These are phyloP conservation scores for Calvadosia cruxmelitensis DNA, from an alignment of 30 jellyfish, hydroid and myxozoan genomes.

Conservation along the genomic window DNA sequence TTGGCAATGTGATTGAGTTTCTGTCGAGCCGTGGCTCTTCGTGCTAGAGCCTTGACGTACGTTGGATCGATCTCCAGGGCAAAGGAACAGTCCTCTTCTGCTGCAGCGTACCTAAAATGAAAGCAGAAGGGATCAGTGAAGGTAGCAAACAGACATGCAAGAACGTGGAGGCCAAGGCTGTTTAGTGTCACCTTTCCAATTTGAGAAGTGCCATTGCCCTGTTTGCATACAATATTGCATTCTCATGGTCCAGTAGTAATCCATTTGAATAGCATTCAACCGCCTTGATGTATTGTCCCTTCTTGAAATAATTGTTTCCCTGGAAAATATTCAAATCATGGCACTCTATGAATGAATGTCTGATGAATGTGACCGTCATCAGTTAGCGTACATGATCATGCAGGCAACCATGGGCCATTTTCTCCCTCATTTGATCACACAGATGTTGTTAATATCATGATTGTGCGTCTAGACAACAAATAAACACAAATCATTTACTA, in stretches of 20 bases:
- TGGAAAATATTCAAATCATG: too few species aligned
- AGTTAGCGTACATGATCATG: too few species aligned
- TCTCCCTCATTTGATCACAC: too few species aligned
- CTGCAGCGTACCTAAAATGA: constrained; percentile 96
- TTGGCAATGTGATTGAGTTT: constrained; percentile 39
- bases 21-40: constrained; percentile 88
- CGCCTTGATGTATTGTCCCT: constrained; percentile 77
- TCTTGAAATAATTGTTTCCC: constrained; percentile 79
- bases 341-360: too few species aligned
- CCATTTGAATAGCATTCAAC: constrained; percentile 66
- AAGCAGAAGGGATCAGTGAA: too few species aligned
- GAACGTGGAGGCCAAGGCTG: not conserved
- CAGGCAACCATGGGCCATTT: too few species aligned
- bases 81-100: constrained; percentile 71
- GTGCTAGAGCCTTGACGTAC: constrained; percentile 74
- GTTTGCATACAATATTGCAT: constrained; percentile 65
- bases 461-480: too few species aligned
- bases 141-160: not conserved
- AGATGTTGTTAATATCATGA: too few species aligned
- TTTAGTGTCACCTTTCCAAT: constrained; percentile 49
- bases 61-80: constrained; percentile 64
- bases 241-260: constrained; percentile 52
- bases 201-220: constrained; percentile 91
- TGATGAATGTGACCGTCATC: too few species aligned
- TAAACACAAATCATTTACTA: too few species aligned